These are phyloP conservation scores for Eilema sororculum DNA, from an alignment of 2,888 invertebrate species.

Conservation along the genomic window DNA sequence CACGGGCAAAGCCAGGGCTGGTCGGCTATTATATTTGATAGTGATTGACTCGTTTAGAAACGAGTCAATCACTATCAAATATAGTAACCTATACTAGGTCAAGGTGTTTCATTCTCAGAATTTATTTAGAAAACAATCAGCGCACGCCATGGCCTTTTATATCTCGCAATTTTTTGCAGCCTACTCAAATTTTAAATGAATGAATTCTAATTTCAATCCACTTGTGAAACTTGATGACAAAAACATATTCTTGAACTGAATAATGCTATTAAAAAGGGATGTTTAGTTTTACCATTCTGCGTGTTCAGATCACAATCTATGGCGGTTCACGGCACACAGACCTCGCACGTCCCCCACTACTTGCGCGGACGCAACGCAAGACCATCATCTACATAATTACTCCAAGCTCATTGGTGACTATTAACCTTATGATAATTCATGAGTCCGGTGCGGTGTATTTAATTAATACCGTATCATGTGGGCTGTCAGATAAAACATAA, in stretches of 20 bases:
- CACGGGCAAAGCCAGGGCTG: too few species aligned
- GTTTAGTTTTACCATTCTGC: slow-evolving; percentile 13
- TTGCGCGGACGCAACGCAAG: slow-evolving; percentile 71
- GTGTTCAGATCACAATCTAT: slow-evolving; percentile 55
- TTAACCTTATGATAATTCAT: slow-evolving; percentile 85
- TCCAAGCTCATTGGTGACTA: slow-evolving; percentile 86
- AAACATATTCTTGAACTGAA: not conserved
- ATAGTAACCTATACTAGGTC: too few species aligned
- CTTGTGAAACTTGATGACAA: too few species aligned
- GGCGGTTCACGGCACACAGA: slow-evolving; percentile 42
- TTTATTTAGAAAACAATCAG: too few species aligned
- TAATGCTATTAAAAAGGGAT: not conserved
- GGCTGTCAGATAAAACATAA: slow-evolving; percentile 82
- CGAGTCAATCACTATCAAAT: too few species aligned
- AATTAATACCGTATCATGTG: slow-evolving; percentile 85
- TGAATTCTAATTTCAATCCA: too few species aligned
- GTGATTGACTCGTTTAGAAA: too few species aligned
- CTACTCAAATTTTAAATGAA: too few species aligned
- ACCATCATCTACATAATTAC: slow-evolving; percentile 86
- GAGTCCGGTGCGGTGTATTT: slow-evolving; percentile 72
- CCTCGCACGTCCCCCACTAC: slow-evolving; percentile 54
- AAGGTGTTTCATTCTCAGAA: too few species aligned
- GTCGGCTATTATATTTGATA: too few species aligned
- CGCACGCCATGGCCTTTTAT: too few species aligned
- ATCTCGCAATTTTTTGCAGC: too few species aligned